Percentiles rank a stretch among this genome's conserved stretches.
phyloP scores from a whole-genome alignment of 2,888 invertebrate species.

The Antitype chi region DNA sequence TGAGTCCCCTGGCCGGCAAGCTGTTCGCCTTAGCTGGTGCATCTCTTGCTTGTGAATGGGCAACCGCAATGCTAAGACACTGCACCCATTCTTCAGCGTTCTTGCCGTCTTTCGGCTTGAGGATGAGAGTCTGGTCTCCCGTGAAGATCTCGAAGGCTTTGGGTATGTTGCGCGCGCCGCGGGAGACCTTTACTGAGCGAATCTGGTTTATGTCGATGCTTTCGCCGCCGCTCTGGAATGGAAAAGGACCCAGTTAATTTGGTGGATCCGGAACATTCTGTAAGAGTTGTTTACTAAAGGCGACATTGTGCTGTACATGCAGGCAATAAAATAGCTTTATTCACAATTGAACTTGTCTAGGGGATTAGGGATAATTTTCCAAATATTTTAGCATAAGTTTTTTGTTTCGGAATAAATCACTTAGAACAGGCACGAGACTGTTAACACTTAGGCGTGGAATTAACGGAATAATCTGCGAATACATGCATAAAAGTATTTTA shows the following conservation, averaged over 20 bases:
- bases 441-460: too few relatives aligned
- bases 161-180: slow-evolving; percentile 97
- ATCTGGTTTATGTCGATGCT: slow-evolving; percentile 98
- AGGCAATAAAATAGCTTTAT: too few relatives aligned
- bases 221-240: slow-evolving; percentile 94
- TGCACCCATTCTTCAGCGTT: slow-evolving; percentile 99
- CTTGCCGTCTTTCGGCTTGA: slow-evolving; percentile 98
- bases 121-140: slow-evolving; percentile 96
- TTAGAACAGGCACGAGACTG: too few relatives aligned
- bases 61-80: slow-evolving; percentile 97
- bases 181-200: slow-evolving; percentile 97
- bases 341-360: too few relatives aligned
- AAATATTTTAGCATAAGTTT: too few relatives aligned
- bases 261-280: too few relatives aligned
- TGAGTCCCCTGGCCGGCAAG: slow-evolving; percentile 87
- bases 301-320: too few relatives aligned
- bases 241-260: background rate
- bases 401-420: too few relatives aligned
- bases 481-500: too few relatives aligned
- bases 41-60: slow-evolving; percentile 94
- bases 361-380: too few relatives aligned
- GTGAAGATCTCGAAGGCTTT: slow-evolving; percentile 99
- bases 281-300: too few relatives aligned
- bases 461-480: too few relatives aligned
- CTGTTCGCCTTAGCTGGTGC: slow-evolving; percentile 89